phyloP scores from a whole-genome alignment of 2,797 vertebrate species.

The Potorous gilbertii region DNA sequence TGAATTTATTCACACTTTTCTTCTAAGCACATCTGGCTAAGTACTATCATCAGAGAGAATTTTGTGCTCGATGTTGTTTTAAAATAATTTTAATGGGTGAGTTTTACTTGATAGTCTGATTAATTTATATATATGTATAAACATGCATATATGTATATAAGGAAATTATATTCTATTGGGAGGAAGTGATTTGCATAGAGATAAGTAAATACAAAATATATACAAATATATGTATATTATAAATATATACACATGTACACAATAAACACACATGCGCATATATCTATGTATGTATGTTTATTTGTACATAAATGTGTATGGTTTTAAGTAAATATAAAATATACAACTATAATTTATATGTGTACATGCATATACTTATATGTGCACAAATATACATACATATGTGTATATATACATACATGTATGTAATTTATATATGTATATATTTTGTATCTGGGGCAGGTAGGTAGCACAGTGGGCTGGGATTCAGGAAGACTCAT shows the following conservation, averaged over 20 bases:
- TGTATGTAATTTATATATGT: too few species aligned
- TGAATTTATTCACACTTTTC: not conserved
- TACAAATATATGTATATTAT: not conserved
- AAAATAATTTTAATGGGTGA: not conserved
- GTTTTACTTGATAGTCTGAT: not conserved
- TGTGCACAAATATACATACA: too few species aligned
- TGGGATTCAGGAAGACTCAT: too few species aligned
- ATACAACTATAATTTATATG: not conserved
- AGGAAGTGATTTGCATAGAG: not conserved
- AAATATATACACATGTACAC: not conserved
- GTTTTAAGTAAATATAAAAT: not conserved
- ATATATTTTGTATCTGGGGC: too few species aligned
- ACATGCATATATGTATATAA: not conserved
- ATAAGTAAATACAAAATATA: not conserved
- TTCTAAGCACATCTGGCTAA: not conserved
- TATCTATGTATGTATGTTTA: not conserved
- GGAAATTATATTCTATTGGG: not conserved
- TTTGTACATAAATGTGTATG: not conserved
- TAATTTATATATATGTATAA: not conserved
- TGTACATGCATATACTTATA: not conserved
- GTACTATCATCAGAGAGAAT: slow-evolving; percentile 1
- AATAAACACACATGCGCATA: not conserved
- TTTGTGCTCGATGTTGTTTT: not conserved
- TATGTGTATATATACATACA: not conserved
- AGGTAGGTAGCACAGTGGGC: too few species aligned